These are phyloP conservation scores for Folsomia manolachei DNA, from an alignment of 2,888 invertebrate species.

Conservation along the genomic window DNA sequence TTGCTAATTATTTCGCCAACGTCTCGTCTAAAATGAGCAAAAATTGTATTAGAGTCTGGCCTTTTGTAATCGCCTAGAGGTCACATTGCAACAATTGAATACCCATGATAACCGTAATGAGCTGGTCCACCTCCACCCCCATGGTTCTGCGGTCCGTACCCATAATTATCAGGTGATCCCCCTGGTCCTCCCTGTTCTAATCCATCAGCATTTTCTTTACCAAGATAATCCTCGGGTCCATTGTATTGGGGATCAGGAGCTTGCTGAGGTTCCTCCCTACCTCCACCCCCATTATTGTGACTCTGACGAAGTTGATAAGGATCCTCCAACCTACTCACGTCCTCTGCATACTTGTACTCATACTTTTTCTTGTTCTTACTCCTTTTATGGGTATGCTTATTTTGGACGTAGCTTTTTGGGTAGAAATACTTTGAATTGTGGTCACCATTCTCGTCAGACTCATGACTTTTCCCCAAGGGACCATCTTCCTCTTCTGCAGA, in stretches of 20 bases:
- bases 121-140: not conserved
- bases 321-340: not conserved
- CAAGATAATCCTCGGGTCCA: constrained; percentile 21
- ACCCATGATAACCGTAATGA: constrained; percentile 3
- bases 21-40: constrained; percentile 4
- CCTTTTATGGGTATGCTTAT: not conserved
- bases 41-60: not conserved
- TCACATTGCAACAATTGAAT: not conserved
- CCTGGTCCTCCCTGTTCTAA: constrained; percentile 4
- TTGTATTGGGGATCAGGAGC: not conserved
- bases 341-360: constrained; percentile 12
- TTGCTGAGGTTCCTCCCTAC: not conserved
- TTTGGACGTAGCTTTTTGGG: constrained; percentile 27
- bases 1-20: constrained; percentile 41
- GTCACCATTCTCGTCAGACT: not conserved
- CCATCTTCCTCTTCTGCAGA: constrained; percentile 3
- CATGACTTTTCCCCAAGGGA: not conserved
- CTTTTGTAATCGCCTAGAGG: not conserved
- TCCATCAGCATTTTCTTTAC: constrained; percentile 13
- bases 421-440: constrained; percentile 24
- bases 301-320: not conserved
- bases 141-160: not conserved
- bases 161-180: not conserved
- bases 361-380: constrained; percentile 11
- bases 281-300: not conserved